Base-by-base conservation (phyloP, 2,113 vertebrate genomes). In the Pluvianellus socialis region DNA sequence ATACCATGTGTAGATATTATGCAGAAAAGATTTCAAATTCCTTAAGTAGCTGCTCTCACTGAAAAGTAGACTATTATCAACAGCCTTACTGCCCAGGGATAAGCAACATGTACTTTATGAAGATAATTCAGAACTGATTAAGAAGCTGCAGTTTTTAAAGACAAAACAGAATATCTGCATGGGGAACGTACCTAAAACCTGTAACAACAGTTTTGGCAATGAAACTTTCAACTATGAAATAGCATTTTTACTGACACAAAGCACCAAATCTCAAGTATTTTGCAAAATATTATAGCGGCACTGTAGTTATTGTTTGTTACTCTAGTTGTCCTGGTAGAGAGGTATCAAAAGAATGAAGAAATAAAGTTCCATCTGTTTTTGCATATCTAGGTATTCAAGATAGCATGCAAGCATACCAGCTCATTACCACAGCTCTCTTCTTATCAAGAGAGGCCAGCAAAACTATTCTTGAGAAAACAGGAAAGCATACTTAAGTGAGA, bases 361-460 rank as follows among this genome's bases (percentile, higher is more conserved):
- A 82, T n/a, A 40, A 75, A 90, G 27, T 74, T 83, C 26, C 18
- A 28, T 49, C 35, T 79, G 73, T 82, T 90, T 91, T 75, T 72
- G 35, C 12, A 3, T 44, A 75, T 18, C 15, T 61, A 75, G 65
- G 18, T 35, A 73, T 67, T 80, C 35, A 67, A 75, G 77, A 89
- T 2, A 47, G 28, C 4, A 61, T 6, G 20, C 42, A 94, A 70
- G 74, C 12, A 3, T 11, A 91, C 44, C 4, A 3, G 66, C 81
- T 93, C 63, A 79, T 74, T 68, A 74, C 61, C 73, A 71, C 49
- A 77, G 18, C 40, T 72, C 40, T 42, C n/a, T 67, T 61, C 94
- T 93, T 96, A 95, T 92, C 96, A 79, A 94, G 56, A 89, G 55
- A 90, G 68, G 32, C 53, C 96, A 96, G 92, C 61, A 86, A 85